Evolutionary conservation across 2,113 vertebrate genomes (phyloP).

Genomic region (Zosterops lateralis): DNA sequence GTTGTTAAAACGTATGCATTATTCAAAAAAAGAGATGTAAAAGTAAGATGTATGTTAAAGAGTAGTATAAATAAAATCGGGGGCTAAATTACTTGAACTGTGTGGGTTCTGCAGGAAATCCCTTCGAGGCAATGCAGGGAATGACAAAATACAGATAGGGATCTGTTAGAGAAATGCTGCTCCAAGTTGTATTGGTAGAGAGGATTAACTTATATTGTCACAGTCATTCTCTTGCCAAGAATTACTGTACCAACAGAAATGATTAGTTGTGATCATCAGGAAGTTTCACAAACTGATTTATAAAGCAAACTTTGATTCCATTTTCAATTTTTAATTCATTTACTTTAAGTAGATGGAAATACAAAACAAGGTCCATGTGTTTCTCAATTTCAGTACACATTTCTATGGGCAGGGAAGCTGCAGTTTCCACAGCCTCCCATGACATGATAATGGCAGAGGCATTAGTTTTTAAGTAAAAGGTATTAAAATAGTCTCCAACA

Average conservation of each 20-base stretch:
- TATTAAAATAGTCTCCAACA: not conserved
- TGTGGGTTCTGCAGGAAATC: not conserved
- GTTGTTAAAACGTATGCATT: not conserved
- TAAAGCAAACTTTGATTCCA: not conserved
- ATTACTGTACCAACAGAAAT: not conserved
- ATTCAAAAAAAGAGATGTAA: not conserved
- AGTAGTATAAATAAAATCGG: not conserved
- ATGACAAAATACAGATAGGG: not conserved
- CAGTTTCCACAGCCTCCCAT: not conserved
- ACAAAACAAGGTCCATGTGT: not conserved
- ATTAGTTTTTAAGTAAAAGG: not conserved
- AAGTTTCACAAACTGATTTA: not conserved
- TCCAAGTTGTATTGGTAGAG: not conserved
- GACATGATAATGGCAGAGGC: not conserved
- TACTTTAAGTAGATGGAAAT: not conserved
- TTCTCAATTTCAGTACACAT: not conserved
- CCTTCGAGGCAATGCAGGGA: not conserved
- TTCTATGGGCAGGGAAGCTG: not conserved
- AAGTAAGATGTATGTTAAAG: not conserved
- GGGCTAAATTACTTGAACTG: not conserved
- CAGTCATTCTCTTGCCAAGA: not conserved
- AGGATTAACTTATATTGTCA: not conserved
- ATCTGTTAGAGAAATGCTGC: not conserved
- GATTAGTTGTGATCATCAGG: not conserved
- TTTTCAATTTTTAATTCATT: not conserved